Conservation (phyloP, 2,797 vertebrate species). For the Chiloscyllium punctatum region DNA sequence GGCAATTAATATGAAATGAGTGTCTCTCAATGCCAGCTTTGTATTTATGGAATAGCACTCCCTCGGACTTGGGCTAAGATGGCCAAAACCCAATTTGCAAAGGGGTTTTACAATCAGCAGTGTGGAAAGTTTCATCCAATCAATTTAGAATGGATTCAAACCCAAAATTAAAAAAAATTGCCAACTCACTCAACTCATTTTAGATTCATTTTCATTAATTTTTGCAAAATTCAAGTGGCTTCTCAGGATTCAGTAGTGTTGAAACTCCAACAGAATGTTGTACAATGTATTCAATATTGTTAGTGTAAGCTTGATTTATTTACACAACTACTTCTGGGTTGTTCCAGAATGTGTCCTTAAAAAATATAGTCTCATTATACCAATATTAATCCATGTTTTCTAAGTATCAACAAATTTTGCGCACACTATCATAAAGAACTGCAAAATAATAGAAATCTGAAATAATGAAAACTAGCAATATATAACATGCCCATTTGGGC, state of each 20-base stretch:
- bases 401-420: neutral
- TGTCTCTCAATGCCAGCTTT: neutral
- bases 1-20: neutral
- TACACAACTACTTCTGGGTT: neutral
- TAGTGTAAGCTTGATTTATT: slow-evolving; percentile 9
- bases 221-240: neutral
- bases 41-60: neutral
- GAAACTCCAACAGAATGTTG: neutral
- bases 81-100: neutral
- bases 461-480: neutral
- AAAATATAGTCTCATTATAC: slow-evolving; percentile 6
- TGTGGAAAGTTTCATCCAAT: neutral
- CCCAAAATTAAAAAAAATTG: neutral
- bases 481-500: too few species aligned
- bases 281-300: neutral
- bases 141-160: neutral
- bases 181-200: neutral
- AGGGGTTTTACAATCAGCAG: neutral
- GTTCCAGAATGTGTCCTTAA: neutral
- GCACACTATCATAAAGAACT: neutral
- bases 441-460: neutral
- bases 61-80: neutral
- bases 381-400: neutral
- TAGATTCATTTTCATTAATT: neutral
- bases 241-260: neutral